Evolutionary conservation across 2,888 invertebrate species (phyloP).

Genomic region (Dione juno): DNA sequence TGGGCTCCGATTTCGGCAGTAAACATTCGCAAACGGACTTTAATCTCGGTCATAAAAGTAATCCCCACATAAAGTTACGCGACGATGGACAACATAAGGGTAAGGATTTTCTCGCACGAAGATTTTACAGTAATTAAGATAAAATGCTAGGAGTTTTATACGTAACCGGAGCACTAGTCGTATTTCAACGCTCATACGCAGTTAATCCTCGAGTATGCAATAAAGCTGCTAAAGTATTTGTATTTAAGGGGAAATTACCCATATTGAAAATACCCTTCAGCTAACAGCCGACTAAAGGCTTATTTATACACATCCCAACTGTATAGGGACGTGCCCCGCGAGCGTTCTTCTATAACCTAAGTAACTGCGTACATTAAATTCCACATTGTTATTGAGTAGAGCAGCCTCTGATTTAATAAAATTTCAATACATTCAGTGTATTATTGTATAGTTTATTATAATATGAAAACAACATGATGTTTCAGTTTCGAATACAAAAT

Average conservation of each 20-base stretch:
- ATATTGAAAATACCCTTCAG: slow-evolving; percentile 82
- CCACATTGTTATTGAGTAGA: slow-evolving; percentile 49
- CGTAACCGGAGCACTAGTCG: slow-evolving; percentile 71
- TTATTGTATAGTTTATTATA: slow-evolving; percentile 71
- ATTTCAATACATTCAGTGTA: slow-evolving; percentile 58
- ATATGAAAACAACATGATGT: slow-evolving; percentile 54
- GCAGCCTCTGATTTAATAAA: slow-evolving; percentile 58
- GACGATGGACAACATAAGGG: slow-evolving; percentile 82
- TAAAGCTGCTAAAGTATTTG: slow-evolving; percentile 81
- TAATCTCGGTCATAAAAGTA: slow-evolving; percentile 82
- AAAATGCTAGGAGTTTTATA: slow-evolving; percentile 79
- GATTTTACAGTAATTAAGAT: slow-evolving; percentile 83
- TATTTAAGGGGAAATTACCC: slow-evolving; percentile 80
- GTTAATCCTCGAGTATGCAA: slow-evolving; percentile 81
- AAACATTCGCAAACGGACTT: slow-evolving; percentile 80
- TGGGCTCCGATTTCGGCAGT: slow-evolving; percentile 69
- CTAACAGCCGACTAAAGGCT: slow-evolving; percentile 77
- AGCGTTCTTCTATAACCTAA: slow-evolving; percentile 60
- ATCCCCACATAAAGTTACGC: slow-evolving; percentile 82
- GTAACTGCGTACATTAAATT: slow-evolving; percentile 59
- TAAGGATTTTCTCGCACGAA: slow-evolving; percentile 79
- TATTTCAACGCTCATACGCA: slow-evolving; percentile 79
- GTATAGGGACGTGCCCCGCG: slow-evolving; percentile 59
- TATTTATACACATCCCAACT: slow-evolving; percentile 71
- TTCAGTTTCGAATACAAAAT: slow-evolving; percentile 58